Evolutionary conservation across 2,113 vertebrate genomes (phyloP), one percentile per base, ranked within the genome.

Genomic region (Alces alces): DNA sequence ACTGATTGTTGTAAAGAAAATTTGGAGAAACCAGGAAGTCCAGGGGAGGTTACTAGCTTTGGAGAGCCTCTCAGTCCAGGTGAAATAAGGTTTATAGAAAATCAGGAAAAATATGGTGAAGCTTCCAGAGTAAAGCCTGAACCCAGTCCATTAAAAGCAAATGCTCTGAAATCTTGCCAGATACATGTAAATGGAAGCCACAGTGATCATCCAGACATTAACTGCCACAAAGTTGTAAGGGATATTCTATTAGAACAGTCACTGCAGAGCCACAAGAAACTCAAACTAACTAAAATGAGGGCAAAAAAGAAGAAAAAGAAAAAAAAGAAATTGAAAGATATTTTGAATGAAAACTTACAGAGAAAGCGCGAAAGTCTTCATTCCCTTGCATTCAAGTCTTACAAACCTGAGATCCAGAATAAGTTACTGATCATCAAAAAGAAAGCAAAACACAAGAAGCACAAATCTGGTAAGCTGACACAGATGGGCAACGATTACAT

Each of bases 291-390:
- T 97, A 99, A 98, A 91, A 98, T 99, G 92, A 98, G 98, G 92
- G 98, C 98, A 87, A 99, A 99, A 98, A 99, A 99, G 98, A 99
- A 99, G 98, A 99, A 99, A 89, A 99, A 99, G 98, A 99, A 99
- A 98, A 99, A 99, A 99, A 99, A 99, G 98, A 99, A 99, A 96
- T 96, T 99, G 87, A 99, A 98, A 96, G 99, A 99, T 98, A 98
- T 98, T 97, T 95, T 99, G 91, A 98, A 98, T 98, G 99, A 98
- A 98, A 99, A 98, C 96, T 97, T 99, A 64, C 98, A 99, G 98
- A 98, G 98, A 98, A 99, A 99, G 60, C 96, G 98, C 50, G 99
- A 99, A 94, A 96, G 98, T 97, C 98, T 98, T 98, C 99, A 99
- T 97, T 97, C 98, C 92, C 98, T 98, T 97, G 95, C 98, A n/a